These are phyloP conservation scores for Hydrolagus colliei DNA, from an alignment of 2,797 vertebrate species.

Conservation along the genomic window DNA sequence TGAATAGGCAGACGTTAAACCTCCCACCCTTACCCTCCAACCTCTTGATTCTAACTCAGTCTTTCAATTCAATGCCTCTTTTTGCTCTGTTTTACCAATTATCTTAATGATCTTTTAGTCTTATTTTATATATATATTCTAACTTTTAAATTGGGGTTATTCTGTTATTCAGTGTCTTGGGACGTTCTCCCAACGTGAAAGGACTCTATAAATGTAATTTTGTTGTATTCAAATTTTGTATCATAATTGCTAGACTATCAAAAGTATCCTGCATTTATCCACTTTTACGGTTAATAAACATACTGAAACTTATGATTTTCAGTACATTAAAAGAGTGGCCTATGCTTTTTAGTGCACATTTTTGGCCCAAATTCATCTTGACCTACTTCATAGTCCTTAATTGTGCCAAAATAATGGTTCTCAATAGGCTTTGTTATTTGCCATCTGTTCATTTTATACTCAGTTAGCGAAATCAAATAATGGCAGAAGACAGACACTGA, in stretches of 20 bases:
- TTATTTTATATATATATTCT: not conserved
- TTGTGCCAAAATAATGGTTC: not conserved
- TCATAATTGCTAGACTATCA: not conserved
- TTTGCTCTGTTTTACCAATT: not conserved
- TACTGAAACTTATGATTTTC: not conserved
- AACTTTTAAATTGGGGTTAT: not conserved
- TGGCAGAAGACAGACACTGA: not conserved
- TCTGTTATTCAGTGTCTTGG: too few relatives aligned
- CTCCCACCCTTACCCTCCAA: too few relatives aligned
- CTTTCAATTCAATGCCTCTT: not conserved
- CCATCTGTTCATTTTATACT: slow-evolving; percentile 11
- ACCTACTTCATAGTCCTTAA: not conserved
- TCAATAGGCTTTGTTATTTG: not conserved
- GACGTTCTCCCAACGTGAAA: too few relatives aligned
- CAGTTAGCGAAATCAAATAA: slow-evolving; percentile 7
- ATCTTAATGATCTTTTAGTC: not conserved
- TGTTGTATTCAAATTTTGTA: not conserved
- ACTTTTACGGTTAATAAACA: not conserved
- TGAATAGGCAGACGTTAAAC: too few relatives aligned
- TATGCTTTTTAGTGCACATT: not conserved
- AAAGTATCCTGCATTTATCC: not conserved
- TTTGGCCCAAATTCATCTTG: not conserved
- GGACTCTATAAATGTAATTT: not conserved
- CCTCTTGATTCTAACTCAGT: too few relatives aligned
- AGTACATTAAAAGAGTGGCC: not conserved